Evolutionary conservation across 2,888 invertebrate species (phyloP).

Genomic region (Operophtera brumata): DNA sequence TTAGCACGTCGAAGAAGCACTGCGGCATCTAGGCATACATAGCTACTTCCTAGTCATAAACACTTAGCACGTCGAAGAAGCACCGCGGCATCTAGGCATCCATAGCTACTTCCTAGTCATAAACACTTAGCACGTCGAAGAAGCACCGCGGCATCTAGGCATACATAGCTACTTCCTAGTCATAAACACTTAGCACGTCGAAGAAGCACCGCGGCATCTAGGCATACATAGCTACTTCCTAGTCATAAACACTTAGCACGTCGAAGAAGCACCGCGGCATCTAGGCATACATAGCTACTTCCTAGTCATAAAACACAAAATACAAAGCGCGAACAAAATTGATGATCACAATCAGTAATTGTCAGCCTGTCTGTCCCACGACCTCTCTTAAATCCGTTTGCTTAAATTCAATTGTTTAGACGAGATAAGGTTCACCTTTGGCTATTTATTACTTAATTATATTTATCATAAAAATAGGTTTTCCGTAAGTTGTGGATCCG

Average conservation of each 20-base stretch:
- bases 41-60: conserved; percentile 46
- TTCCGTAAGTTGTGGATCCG: conserved; percentile 33
- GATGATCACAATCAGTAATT: conserved; percentile 63
- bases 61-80: too few relatives aligned
- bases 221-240: conserved; percentile 38
- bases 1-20: too few relatives aligned
- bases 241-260: background rate
- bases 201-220: too few relatives aligned
- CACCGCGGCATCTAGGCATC: background rate
- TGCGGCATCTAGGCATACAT: background rate
- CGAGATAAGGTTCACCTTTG: conserved; percentile 50
- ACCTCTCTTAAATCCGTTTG: conserved; percentile 57
- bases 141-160: too few relatives aligned
- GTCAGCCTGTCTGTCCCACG: conserved; percentile 59
- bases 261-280: too few relatives aligned
- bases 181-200: too few relatives aligned
- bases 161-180: conserved; percentile 41
- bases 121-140: too few relatives aligned
- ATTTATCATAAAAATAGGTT: conserved; percentile 49
- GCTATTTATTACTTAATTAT: conserved; percentile 31
- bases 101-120: conserved; percentile 43
- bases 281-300: conserved; percentile 31
- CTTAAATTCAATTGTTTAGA: conserved; percentile 57
- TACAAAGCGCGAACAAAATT: conserved; percentile 66
- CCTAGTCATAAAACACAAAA: conserved; percentile 44